A percentile compares a stretch with the other conserved stretches of the same genome.
These are phyloP conservation scores for mouse (Mus musculus) DNA, from an alignment of 2,113 vertebrate genomes.

Conservation along the genomic window GRCm39 chr13:79067001-79067500, in stretches of 20 bases:
- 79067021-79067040: background rate
- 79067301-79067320: background rate
- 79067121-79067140: background rate
- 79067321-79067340: background rate
- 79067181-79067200: slow-evolving; percentile 24
- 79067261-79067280: slow-evolving; percentile 27
- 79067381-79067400: background rate
- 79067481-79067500: background rate
- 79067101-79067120: background rate
- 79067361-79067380: background rate
- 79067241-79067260: background rate
- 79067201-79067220: slow-evolving; percentile 26
- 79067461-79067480: slow-evolving; percentile 6
- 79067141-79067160: slow-evolving; percentile 12
- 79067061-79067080: background rate
- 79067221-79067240: slow-evolving; percentile 15
- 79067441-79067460: background rate
- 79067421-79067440: background rate
- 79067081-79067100: slow-evolving; percentile 10
- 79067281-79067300: slow-evolving; percentile 2
- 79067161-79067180: slow-evolving; percentile 43
- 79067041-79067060: background rate
- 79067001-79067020: background rate
- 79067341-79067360: slow-evolving; percentile 23
- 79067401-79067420: background rate